Evolutionary conservation across 2,888 invertebrate genomes (phyloP), one percentile per base, ranked within the genome.

Genomic region (Brachyptera putata): DNA sequence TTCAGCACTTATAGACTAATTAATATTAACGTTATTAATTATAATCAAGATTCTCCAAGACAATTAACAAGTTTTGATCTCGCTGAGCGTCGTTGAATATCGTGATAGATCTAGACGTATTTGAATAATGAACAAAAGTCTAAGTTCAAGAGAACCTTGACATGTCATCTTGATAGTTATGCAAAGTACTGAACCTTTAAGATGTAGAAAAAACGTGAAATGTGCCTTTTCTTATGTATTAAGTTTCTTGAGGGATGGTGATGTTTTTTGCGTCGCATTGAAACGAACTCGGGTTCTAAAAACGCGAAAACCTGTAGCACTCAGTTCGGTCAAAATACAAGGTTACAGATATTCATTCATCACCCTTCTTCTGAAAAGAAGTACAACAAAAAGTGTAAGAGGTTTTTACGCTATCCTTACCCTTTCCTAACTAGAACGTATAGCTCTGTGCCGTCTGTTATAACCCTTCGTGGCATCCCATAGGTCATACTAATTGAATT

Each of bases 401-500:
- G 26, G 49, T 30, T 26, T 26, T 50, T 50, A 50, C 49, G 26
- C n/a, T 14, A 50, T 16, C 49, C 16, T 3, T 14, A 16, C 14
- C 2, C 41, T 30, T 25, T 16, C 49, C n/a, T n/a, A n/a, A n/a
- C n/a, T n/a, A n/a, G n/a, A n/a, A n/a, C n/a, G n/a, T n/a, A n/a
- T n/a, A n/a, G n/a, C n/a, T n/a, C n/a, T n/a, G n/a, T n/a, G n/a
- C n/a, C n/a, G n/a, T 7, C 48, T 24, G 22, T 48, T 9, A 48
- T 30, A 41, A 18, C 41, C 41, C 41, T 41, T 41, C 9, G 18
- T 16, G 37, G 37, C 18, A 21, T 3, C 41, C 4, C 49, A 30
- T 24, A 50, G 49, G 49, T 50, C 49, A 50, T 50, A 25, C 16
- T 50, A 50, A 50, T 50, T 50, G 49, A 50, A 50, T 50, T 50